phyloP scores from a whole-genome alignment of 2,113 vertebrate species.

The Collichthys lucidus region DNA sequence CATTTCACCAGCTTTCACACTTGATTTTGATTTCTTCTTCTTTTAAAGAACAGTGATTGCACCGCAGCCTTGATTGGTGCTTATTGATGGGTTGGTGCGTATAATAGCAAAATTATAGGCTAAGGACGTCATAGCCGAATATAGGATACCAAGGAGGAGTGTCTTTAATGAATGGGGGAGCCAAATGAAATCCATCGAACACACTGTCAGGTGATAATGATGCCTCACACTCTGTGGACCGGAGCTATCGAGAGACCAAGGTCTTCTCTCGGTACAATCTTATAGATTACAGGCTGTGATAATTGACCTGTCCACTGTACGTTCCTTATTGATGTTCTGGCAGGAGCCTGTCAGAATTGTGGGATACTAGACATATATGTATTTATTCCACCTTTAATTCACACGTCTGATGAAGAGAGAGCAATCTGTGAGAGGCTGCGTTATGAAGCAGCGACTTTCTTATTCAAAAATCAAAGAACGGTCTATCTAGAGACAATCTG shows the following conservation, averaged over 20 bases:
- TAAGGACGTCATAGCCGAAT: constrained; percentile 22
- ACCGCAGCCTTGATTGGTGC: constrained; percentile 55
- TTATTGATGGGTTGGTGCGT: constrained; percentile 54
- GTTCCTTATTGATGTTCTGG: constrained; percentile 39
- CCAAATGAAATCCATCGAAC: constrained; percentile 58
- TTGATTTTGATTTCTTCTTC: constrained; percentile 63
- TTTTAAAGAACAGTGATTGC: constrained; percentile 61
- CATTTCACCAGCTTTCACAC: constrained; percentile 46
- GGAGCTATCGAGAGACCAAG: constrained; percentile 32
- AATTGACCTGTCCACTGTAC: constrained; percentile 43
- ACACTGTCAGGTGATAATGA: constrained; percentile 58
- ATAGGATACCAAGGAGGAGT: constrained; percentile 26
- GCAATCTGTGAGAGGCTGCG: constrained; percentile 24
- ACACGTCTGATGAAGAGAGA: constrained; percentile 9
- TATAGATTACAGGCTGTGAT: constrained; percentile 58
- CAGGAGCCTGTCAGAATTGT: constrained; percentile 29
- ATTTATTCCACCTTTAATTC: not conserved
- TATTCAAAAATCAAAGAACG: constrained; percentile 37
- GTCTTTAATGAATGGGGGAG: constrained; percentile 46
- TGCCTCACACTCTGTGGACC: constrained; percentile 41
- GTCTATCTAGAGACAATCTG: constrained; percentile 12
- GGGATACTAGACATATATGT: not conserved
- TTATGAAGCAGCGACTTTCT: constrained; percentile 8
- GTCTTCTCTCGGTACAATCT: constrained; percentile 24
- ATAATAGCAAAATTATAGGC: constrained; percentile 64